Percentiles rank a stretch among this genome's conserved stretches.
These are phyloP conservation scores for Callimico goeldii DNA, from an alignment of 2,797 vertebrate species.

Conservation along the genomic window DNA sequence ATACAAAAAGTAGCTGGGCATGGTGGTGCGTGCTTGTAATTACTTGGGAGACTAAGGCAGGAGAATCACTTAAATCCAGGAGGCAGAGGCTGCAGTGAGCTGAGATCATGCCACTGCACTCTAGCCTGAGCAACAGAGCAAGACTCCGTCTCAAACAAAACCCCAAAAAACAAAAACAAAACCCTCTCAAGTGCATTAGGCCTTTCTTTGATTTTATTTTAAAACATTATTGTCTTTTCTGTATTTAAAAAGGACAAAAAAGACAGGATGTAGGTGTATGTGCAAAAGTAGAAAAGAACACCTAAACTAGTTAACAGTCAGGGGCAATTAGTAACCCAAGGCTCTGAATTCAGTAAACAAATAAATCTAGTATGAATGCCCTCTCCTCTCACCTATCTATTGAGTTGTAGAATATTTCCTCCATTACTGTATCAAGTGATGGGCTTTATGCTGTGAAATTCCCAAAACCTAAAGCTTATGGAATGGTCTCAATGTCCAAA, in stretches of 20 bases:
- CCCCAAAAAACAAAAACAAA: background rate
- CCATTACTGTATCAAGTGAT: background rate
- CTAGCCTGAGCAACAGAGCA: background rate
- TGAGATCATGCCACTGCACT: background rate
- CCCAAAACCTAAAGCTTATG: conserved; percentile 1
- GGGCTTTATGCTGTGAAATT: background rate
- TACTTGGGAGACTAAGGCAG: background rate
- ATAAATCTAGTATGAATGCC: background rate
- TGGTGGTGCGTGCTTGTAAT: background rate
- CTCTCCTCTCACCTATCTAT: background rate
- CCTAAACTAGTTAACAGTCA: background rate
- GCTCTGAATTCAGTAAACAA: background rate
- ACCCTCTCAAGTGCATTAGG: background rate
- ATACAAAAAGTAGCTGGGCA: background rate
- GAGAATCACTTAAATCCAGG: background rate
- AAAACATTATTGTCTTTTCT: background rate
- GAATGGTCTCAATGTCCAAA: background rate
- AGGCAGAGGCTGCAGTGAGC: background rate
- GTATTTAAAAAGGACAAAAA: background rate
- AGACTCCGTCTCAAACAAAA: background rate
- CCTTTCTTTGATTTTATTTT: background rate
- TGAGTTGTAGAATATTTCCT: background rate
- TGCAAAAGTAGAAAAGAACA: conserved; percentile 8
- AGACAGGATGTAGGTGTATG: background rate
- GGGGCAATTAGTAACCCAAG: background rate